Evolutionary conservation across 2,113 vertebrate genomes (phyloP), one percentile per base, ranked within the genome.

Genomic region (Callorhinus ursinus): DNA sequence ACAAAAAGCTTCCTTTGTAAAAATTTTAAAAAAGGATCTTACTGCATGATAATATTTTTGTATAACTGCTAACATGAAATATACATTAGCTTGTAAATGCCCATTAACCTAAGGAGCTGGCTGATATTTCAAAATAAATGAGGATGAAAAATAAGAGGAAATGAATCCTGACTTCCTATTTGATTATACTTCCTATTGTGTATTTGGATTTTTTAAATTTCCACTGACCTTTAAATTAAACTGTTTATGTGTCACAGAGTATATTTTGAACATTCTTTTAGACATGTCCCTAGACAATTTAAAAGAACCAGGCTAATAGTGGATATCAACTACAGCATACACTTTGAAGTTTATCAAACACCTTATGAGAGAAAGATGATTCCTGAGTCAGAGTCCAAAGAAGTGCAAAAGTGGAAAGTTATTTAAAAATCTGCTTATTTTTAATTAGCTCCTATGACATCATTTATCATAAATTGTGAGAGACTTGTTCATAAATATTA

Each of bases 401-500:
- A 95, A 93, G 65, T 83, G 57, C 31, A 97, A 86, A 98, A 98
- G 74, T 97, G 71, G 74, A 63, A 90, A 96, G 86, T 89, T 96
- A 85, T 97, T 92, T 98, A 97, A 98, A 95, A 96, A 98, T 79
- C 46, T 96, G 39, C 18, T 92, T 42, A 90, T 92, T 98, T 98
- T 98, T 95, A 98, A 97, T 98, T 97, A 98, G 79, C 71, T 97
- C 76, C 59, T 0, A 0, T 92, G 96, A 88, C 55, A 96, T 91
- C 79, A 97, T 98, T 98, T 97, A 96, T 98, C 95, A 98, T 92
- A 98, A 96, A 95, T 42, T 96, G 46, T 74, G 19, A 95, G 94
- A 97, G 92, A 98, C 0, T 0, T 82, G 12, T 72, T 95, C 94
- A n/a, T 11, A 93, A 63, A 96, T 92, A 92, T 0, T 28, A 4